phyloP scores from a whole-genome alignment of 64 coral and sea anemone species.

The Actinia tenebrosa region DNA sequence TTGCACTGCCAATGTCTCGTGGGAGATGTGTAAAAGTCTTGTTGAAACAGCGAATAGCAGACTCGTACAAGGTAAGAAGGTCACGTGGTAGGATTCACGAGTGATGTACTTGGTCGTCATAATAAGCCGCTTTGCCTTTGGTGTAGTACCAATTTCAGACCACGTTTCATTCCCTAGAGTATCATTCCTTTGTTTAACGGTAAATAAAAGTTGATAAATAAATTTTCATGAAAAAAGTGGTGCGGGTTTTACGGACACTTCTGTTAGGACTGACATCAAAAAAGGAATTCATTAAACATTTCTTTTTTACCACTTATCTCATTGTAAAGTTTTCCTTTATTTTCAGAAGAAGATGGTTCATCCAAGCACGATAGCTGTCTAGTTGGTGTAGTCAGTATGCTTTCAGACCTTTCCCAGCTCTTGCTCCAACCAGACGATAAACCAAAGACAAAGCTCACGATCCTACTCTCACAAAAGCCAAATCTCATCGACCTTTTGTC shows the following conservation, averaged over 20 bases:
- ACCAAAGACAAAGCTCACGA: neutral
- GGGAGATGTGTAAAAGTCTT: slow-evolving; percentile 54
- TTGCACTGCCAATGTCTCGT: slow-evolving; percentile 48
- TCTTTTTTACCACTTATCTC: neutral
- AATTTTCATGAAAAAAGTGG: too few species aligned
- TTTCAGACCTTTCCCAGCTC: neutral
- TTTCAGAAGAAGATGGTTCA: neutral
- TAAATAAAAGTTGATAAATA: too few species aligned
- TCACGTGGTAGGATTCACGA: too few species aligned
- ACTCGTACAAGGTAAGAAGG: slow-evolving; percentile 39
- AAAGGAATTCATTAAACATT: too few species aligned
- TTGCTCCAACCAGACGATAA: neutral
- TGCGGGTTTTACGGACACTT: too few species aligned
- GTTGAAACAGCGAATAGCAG: slow-evolving; percentile 66
- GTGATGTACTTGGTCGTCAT: too few species aligned
- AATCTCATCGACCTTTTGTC: slow-evolving; percentile 12
- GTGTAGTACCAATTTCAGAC: too few species aligned
- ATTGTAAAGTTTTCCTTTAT: neutral
- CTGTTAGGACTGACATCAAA: too few species aligned
- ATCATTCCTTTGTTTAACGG: too few species aligned
- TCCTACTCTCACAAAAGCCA: neutral
- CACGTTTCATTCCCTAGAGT: too few species aligned
- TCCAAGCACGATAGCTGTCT: neutral
- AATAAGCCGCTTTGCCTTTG: too few species aligned
- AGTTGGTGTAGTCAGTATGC: neutral